Conservation (phyloP, 2,888 invertebrate species). For the Cantharis lateralis region DNA sequence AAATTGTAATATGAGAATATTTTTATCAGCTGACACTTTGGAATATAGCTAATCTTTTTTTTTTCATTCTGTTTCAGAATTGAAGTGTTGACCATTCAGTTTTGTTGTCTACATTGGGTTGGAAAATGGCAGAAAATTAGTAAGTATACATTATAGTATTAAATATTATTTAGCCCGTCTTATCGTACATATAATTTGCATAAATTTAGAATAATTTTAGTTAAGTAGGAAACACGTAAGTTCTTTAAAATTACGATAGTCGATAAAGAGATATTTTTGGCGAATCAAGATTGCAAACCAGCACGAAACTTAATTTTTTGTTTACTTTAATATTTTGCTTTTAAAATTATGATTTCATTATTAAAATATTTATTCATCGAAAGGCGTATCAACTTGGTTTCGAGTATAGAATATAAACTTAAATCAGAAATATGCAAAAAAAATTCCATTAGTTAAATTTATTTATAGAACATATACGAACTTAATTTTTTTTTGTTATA, state of each 20-base stretch:
- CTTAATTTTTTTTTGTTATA: neutral
- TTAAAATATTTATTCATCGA: neutral
- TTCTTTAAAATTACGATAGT: too few relatives aligned
- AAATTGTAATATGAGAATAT: neutral
- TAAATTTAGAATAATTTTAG: too few relatives aligned
- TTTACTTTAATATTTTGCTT: too few relatives aligned
- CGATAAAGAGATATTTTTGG: neutral
- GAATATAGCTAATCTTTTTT: neutral
- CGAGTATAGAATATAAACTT: neutral
- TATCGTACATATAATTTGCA: too few relatives aligned
- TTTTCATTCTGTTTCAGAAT: neutral
- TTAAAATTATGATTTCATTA: neutral
- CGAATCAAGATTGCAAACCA: neutral
- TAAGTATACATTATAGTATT: neutral
- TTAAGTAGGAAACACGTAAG: too few relatives aligned
- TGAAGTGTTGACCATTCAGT: neutral
- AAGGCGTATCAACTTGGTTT: neutral
- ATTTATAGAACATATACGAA: neutral
- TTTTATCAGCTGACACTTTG: neutral
- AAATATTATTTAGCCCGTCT: neutral
- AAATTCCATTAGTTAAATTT: neutral
- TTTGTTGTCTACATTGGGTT: neutral
- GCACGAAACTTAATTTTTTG: neutral
- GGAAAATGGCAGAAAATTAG: neutral
- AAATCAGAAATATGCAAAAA: neutral